A percentile compares a stretch with the other conserved stretches of the same genome.
Conservation (phyloP, 2,113 vertebrate species). For the Eonycteris spelaea region DNA sequence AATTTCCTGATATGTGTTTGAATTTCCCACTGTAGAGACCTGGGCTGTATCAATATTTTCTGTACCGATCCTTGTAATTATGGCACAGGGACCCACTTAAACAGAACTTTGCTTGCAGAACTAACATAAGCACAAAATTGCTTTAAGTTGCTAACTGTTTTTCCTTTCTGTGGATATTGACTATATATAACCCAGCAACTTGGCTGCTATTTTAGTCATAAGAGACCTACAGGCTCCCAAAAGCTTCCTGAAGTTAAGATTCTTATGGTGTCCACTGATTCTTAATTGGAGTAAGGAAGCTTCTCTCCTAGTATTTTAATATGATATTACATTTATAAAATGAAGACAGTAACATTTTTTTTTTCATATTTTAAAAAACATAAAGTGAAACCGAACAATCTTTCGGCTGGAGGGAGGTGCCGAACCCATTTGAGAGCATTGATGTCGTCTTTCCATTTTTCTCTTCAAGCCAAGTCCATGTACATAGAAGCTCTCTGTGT, state of each 20-base stretch:
- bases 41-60: constrained; percentile 50
- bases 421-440: neutral
- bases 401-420: neutral
- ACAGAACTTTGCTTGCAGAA: constrained; percentile 45
- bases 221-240: neutral
- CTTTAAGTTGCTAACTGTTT: constrained; percentile 50
- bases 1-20: constrained; percentile 36
- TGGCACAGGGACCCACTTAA: constrained; percentile 32
- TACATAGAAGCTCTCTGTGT: neutral
- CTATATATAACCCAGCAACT: neutral
- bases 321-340: neutral
- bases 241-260: constrained; percentile 25
- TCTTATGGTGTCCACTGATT: neutral
- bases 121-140: constrained; percentile 46
- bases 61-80: constrained; percentile 61
- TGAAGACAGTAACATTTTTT: neutral
- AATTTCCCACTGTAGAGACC: constrained; percentile 39
- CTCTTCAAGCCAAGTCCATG: neutral
- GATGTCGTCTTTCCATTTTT: neutral
- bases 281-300: neutral
- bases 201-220: constrained; percentile 12
- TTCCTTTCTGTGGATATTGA: constrained; percentile 47
- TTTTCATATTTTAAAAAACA: neutral
- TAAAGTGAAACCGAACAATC: neutral
- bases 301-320: constrained; percentile 11